phyloP scores from a whole-genome alignment of 2,888 invertebrate genomes.

The Cheilosia grossa region DNA sequence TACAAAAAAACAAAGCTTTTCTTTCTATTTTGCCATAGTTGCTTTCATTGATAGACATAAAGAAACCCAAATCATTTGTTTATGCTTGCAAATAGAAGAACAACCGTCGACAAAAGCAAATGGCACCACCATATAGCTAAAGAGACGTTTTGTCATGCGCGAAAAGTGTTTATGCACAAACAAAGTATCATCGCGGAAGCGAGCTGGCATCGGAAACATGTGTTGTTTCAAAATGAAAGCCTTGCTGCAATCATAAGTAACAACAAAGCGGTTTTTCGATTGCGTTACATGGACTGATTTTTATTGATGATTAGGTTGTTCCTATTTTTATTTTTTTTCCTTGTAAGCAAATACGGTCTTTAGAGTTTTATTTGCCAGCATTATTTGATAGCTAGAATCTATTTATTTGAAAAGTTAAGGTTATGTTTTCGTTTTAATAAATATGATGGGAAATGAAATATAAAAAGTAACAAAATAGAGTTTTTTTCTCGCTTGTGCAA shows the following conservation, averaged over 20 bases:
- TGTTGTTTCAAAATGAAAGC: constrained; percentile 8
- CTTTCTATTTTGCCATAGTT: neutral
- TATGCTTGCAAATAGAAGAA: constrained; percentile 3
- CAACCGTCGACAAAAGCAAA: constrained; percentile 1
- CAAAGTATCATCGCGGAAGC: constrained; percentile 47
- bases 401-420: too few species aligned
- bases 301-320: constrained; percentile 5
- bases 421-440: too few species aligned
- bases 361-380: too few species aligned
- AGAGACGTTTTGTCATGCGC: constrained; percentile 24
- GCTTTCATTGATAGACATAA: constrained; percentile 5
- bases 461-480: too few species aligned
- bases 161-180: constrained; percentile 40
- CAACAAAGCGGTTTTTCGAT: constrained; percentile 1
- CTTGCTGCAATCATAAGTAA: neutral
- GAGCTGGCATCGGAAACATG: constrained; percentile 21
- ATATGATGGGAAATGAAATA: too few species aligned
- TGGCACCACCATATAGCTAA: constrained; percentile 20
- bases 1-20: constrained; percentile 14
- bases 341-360: too few species aligned
- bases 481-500: too few species aligned
- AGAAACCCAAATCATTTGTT: constrained; percentile 17
- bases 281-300: constrained; percentile 23
- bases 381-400: too few species aligned
- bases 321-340: neutral